Conservation (phyloP, 2,113 vertebrate genomes). For the Proterorhinus semilunaris region DNA sequence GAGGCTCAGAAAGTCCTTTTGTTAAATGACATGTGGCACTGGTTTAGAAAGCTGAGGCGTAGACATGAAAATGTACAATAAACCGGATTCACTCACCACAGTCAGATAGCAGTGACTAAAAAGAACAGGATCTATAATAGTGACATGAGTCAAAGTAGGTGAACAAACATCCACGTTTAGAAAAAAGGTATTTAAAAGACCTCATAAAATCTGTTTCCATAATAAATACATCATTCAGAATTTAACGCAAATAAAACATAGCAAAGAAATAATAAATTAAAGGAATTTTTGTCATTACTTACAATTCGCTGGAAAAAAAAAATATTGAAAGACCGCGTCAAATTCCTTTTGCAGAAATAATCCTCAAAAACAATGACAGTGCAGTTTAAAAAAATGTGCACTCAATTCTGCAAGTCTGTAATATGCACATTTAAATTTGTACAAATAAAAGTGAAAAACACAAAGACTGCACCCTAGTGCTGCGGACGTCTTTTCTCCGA, state of each 20-base stretch:
- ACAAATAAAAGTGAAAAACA: not conserved
- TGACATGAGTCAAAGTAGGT: slow-evolving; percentile 18
- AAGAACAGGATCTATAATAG: slow-evolving; percentile 40
- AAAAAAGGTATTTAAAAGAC: slow-evolving; percentile 41
- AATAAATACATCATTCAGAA: slow-evolving; percentile 82
- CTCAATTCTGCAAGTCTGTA: slow-evolving; percentile 21
- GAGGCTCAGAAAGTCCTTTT: slow-evolving; percentile 68
- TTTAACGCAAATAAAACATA: slow-evolving; percentile 56
- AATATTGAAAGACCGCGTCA: slow-evolving; percentile 34
- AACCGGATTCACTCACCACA: slow-evolving; percentile 27
- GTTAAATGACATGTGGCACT: slow-evolving; percentile 56
- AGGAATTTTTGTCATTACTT: slow-evolving; percentile 45
- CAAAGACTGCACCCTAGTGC: slow-evolving; percentile 11
- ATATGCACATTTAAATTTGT: not conserved
- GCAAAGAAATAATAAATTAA: slow-evolving; percentile 75
- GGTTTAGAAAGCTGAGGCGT: slow-evolving; percentile 41
- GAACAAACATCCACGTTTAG: slow-evolving; percentile 68
- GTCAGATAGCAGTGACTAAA: slow-evolving; percentile 42
- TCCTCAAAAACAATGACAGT: slow-evolving; percentile 12
- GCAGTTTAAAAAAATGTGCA: slow-evolving; percentile 15
- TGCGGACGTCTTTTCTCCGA: slow-evolving; percentile 38
- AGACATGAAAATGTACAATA: slow-evolving; percentile 36
- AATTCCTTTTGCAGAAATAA: slow-evolving; percentile 17
- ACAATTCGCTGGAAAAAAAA: slow-evolving; percentile 58
- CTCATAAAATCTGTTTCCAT: slow-evolving; percentile 72